phyloP scores from a whole-genome alignment of 2,113 vertebrate genomes.

The Oncorhynchus tshawytscha region DNA sequence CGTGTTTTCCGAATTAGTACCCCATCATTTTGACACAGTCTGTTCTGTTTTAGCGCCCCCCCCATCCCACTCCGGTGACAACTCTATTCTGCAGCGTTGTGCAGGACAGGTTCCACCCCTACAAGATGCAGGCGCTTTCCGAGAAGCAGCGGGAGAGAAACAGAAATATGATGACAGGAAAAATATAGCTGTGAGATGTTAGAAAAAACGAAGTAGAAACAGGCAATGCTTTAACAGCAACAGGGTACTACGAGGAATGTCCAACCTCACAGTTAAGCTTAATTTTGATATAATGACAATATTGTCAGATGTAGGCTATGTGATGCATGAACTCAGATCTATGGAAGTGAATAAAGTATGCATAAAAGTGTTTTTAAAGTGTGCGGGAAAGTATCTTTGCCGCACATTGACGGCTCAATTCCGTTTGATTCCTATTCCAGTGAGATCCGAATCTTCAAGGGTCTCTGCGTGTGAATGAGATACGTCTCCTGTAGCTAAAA shows the following conservation, averaged over 20 bases:
- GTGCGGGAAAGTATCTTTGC: no score
- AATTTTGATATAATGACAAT: no score
- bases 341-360: no score
- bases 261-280: no score
- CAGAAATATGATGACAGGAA: no score
- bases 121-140: not conserved
- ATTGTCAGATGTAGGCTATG: no score
- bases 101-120: conserved; percentile 15
- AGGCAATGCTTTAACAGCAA: not conserved
- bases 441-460: not conserved
- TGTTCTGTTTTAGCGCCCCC: conserved; percentile 37
- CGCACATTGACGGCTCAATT: not conserved
- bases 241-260: no score
- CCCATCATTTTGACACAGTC: conserved; percentile 69
- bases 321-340: no score
- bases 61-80: conserved; percentile 1
- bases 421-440: not conserved
- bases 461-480: conserved; percentile 29
- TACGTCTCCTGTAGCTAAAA: conserved; percentile 29
- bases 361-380: no score
- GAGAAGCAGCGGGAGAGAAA: not conserved
- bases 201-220: not conserved
- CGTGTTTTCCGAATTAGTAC: conserved; percentile 79
- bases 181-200: not conserved
- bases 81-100: not conserved